Percentiles rank a stretch among this genome's conserved stretches.
Conservation (phyloP, 2,113 vertebrate genomes). For the Sapajus apella region DNA sequence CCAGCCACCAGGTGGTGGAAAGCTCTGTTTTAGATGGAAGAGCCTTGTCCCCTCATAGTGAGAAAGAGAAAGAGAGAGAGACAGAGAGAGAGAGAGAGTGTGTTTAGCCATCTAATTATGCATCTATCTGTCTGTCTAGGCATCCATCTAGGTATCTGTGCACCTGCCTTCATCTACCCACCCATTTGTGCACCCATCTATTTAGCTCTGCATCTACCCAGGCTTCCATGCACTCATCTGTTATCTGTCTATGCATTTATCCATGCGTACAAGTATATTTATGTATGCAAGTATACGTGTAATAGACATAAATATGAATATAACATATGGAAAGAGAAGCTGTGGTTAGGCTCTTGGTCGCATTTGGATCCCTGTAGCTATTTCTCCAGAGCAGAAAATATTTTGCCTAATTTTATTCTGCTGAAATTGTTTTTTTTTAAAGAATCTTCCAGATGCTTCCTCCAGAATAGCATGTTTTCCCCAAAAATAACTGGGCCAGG, state of each 20-base stretch:
- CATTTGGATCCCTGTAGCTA: background rate
- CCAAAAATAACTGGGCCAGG: background rate
- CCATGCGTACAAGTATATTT: background rate
- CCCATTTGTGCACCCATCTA: too few species aligned
- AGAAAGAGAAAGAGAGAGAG: too few species aligned
- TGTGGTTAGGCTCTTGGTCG: background rate
- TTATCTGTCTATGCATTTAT: too few species aligned
- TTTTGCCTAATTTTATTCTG: conserved; percentile 19
- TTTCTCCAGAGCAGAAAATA: conserved; percentile 27
- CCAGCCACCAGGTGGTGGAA: rapidly evolving
- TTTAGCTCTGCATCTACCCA: background rate
- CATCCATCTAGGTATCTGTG: background rate
- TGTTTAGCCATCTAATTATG: rapidly evolving
- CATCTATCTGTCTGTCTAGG: background rate
- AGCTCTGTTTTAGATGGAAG: background rate
- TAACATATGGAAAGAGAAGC: background rate
- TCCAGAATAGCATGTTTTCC: background rate
- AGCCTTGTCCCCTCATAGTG: background rate
- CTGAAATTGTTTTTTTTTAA: background rate
- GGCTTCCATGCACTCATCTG: background rate
- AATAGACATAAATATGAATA: background rate
- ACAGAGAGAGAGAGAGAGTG: too few species aligned
- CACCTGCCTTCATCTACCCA: background rate
- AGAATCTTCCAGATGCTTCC: background rate
- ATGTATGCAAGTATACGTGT: background rate